phyloP scores from a whole-genome alignment of 2,113 vertebrate genomes.

The Podiceps cristatus region DNA sequence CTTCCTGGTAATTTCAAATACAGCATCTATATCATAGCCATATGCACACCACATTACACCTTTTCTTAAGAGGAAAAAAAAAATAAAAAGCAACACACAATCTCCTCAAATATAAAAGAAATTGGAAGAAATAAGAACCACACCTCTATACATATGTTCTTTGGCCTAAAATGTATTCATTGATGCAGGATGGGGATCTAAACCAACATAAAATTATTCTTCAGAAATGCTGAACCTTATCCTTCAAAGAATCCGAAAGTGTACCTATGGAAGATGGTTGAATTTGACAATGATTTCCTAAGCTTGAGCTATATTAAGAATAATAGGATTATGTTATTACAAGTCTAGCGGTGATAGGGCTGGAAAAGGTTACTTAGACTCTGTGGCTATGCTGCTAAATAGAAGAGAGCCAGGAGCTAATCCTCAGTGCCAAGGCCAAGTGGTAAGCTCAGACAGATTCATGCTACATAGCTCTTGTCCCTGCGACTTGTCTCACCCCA shows the following conservation, averaged over 20 bases:
- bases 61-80: neutral
- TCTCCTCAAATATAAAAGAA: neutral
- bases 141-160: neutral
- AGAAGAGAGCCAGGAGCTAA: neutral
- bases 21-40: neutral
- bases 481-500: neutral
- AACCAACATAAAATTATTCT: neutral
- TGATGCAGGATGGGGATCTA: neutral
- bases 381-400: neutral
- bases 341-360: neutral
- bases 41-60: neutral
- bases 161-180: neutral
- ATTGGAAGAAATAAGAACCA: neutral
- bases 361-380: conserved; percentile 7
- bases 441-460: neutral
- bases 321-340: conserved; percentile 33
- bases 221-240: neutral
- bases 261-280: neutral
- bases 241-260: neutral
- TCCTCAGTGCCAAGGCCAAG: neutral
- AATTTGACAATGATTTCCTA: neutral
- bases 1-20: neutral
- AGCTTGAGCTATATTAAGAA: conserved; percentile 10
- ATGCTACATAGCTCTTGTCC: neutral
- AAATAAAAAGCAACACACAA: neutral